Conservation (phyloP, 2,113 vertebrate species). For the Eidolon helvum region DNA sequence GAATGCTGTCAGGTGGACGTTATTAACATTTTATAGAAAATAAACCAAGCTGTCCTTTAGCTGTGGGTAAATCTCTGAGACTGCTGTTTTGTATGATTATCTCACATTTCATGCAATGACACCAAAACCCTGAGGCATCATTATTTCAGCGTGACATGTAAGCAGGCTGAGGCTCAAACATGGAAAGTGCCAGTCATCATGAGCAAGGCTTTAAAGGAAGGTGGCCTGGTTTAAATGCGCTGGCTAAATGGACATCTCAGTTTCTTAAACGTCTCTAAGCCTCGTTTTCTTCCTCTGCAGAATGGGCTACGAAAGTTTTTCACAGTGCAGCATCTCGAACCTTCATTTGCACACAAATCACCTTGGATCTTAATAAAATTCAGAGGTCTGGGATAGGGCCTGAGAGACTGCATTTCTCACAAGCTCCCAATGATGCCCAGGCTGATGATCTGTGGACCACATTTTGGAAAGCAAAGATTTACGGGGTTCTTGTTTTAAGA, state of each 20-base stretch:
- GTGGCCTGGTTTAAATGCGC: not conserved
- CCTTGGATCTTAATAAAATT: not conserved
- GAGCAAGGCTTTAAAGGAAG: not conserved
- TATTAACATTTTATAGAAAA: not conserved
- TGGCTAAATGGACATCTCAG: not conserved
- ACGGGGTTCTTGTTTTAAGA: not conserved
- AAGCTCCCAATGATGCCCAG: not conserved
- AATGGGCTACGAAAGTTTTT: not conserved
- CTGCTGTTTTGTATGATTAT: not conserved
- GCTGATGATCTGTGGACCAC: not conserved
- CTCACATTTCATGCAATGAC: not conserved
- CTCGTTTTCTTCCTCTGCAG: not conserved
- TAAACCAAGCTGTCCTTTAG: not conserved
- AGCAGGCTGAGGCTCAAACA: not conserved
- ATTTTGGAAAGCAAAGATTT: not conserved
- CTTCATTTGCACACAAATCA: not conserved
- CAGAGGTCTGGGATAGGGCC: rapidly evolving
- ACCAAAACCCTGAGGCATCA: not conserved
- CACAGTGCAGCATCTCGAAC: not conserved
- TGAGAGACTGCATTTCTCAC: not conserved
- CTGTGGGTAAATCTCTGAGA: not conserved
- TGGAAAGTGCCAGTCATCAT: not conserved
- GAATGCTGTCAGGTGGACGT: not conserved
- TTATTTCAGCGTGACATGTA: not conserved
- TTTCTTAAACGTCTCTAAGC: not conserved